Conservation (phyloP, 2,888 invertebrate species). For the Tachystola acroxantha region DNA sequence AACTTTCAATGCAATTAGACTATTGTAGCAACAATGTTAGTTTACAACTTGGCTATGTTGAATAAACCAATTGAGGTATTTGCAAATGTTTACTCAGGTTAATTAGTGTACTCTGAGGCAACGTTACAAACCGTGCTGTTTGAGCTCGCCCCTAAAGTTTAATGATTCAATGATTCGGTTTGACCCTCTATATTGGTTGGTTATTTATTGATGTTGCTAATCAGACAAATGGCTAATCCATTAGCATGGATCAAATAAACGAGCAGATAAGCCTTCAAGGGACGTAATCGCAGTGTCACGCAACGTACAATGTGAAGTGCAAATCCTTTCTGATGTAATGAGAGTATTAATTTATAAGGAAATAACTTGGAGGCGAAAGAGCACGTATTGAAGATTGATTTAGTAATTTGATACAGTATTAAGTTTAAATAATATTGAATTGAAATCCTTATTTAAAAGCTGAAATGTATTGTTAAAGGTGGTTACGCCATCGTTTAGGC, state of each 20-base stretch:
- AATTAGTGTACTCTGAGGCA: slow-evolving; percentile 57
- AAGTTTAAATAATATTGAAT: too few species aligned
- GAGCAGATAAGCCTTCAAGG: neutral
- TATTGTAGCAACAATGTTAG: neutral
- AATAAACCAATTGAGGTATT: slow-evolving; percentile 17
- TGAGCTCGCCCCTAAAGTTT: slow-evolving; percentile 56
- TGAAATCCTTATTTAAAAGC: too few species aligned
- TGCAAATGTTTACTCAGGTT: slow-evolving; percentile 55
- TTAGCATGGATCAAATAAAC: slow-evolving; percentile 26
- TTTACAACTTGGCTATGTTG: slow-evolving; percentile 1
- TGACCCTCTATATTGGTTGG: slow-evolving; percentile 52
- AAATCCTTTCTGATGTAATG: too few species aligned
- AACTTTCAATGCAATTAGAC: neutral
- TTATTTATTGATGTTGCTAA: slow-evolving; percentile 73
- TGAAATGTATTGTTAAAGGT: too few species aligned
- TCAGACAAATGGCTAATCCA: slow-evolving; percentile 76
- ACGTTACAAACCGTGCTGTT: slow-evolving; percentile 42
- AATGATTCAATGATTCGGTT: slow-evolving; percentile 64
- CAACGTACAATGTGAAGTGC: too few species aligned
- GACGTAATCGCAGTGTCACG: neutral
- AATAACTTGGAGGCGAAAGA: too few species aligned
- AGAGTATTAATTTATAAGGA: too few species aligned
- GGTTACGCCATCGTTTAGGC: too few species aligned
- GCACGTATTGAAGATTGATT: too few species aligned
- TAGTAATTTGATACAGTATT: too few species aligned